phyloP scores from a whole-genome alignment of 2,113 vertebrate species.

The Oceanodroma tethys region DNA sequence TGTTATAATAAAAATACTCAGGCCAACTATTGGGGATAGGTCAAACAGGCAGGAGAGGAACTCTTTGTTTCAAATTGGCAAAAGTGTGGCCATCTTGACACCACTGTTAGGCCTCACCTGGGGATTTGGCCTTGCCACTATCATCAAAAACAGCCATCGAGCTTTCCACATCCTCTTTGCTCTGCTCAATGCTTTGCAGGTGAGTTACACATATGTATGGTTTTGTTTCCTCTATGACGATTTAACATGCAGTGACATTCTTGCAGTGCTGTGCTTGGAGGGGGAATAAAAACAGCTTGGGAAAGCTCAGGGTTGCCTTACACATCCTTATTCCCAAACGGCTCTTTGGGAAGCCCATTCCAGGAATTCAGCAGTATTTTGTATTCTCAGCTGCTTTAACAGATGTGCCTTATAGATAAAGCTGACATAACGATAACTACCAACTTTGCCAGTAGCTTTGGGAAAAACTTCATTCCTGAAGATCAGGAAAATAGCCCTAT shows the following conservation, averaged over 20 bases:
- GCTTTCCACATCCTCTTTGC: constrained; percentile 70
- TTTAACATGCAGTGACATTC: background rate
- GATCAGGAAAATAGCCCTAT: background rate
- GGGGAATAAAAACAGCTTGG: background rate
- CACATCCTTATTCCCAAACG: background rate
- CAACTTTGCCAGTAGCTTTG: background rate
- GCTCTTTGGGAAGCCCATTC: background rate
- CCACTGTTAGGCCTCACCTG: constrained; percentile 78
- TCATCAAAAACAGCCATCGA: background rate
- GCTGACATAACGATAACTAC: background rate
- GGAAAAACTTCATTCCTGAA: background rate
- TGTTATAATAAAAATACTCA: constrained; percentile 85
- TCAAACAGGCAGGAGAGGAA: constrained; percentile 67
- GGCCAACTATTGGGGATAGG: constrained; percentile 76
- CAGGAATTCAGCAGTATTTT: background rate
- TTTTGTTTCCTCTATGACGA: background rate
- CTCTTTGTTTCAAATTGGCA: constrained; percentile 70
- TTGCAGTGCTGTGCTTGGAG: background rate
- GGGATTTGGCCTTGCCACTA: constrained; percentile 71
- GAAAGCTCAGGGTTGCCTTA: background rate
- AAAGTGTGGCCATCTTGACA: constrained; percentile 76
- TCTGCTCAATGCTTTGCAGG: constrained; percentile 76
- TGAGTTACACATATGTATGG: background rate
- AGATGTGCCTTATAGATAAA: background rate
- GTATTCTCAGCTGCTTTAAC: background rate